Evolutionary conservation across 2,113 vertebrate species (phyloP), one percentile per base, ranked within the genome.

Genomic region (Colaptes auratus): DNA sequence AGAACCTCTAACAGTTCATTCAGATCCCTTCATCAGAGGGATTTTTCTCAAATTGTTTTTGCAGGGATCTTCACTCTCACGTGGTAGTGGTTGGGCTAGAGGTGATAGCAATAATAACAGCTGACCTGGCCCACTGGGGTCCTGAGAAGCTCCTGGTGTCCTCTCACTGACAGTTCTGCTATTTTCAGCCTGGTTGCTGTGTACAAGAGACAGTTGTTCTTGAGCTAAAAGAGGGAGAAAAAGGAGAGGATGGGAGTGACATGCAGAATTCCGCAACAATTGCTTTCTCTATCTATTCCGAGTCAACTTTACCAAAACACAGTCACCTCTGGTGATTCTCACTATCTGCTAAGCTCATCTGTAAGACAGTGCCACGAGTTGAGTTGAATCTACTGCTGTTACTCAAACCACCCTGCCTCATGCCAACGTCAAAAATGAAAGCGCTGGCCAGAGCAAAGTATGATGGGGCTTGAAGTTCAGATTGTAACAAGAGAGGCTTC

Each of bases 171-270:
- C 21, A 52, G 92, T 93, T 65, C 52, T 25, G n/a, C 97, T 97
- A 94, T 98, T 98, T 89, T 98, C 97, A 61, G 97, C 97, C 91
- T 98, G 98, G 82, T 19, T 95, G 86, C 91, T 97, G 64, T 97
- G 95, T 24, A 94, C 35, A 89, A 96, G 2, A 4, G 55, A 91
- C 28, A 61, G 92, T 35, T 82, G 77, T 28, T 97, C 95, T 92
- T 92, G 84, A 73, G 86, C 97, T 98, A 31, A 39, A 92, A 75
- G 15, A 48, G 13, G 20, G 2, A 24, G 33, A 46, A 74, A 72
- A 71, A 83, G 20, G 35, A 79, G 72, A 73, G 42, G 56, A 74
- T 36, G 17, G n/a, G 56, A 71, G 58, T 48, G 56, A 92, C 89
- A 23, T 66, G 24, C 2, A 23, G 50, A 86, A 72, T 46, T 55